Evolutionary conservation across 35 echinoderm and acorn worm species (phyloP).

Genomic region (Apostichopus californicus): DNA sequence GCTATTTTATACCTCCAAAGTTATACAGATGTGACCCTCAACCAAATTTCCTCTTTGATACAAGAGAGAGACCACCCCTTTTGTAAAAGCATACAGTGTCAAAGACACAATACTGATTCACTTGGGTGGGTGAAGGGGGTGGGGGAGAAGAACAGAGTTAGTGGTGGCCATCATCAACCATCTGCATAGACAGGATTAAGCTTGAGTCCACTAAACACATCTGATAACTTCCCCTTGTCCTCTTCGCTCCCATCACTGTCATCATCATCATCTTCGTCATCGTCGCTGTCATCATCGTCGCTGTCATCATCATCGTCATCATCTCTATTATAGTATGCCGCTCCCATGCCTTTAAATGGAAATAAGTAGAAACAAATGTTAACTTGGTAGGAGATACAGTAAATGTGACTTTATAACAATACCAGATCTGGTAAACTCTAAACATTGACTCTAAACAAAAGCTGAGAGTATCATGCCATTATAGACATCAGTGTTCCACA

Average conservation of each 20-base stretch:
- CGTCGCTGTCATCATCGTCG: background rate
- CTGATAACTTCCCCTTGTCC: conserved; percentile 46
- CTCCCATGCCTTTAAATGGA: background rate
- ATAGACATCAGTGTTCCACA: background rate
- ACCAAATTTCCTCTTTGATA: too few relatives aligned
- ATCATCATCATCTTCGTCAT: background rate
- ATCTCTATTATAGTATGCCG: background rate
- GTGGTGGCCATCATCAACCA: background rate
- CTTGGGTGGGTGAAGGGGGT: too few relatives aligned
- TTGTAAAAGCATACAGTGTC: too few relatives aligned
- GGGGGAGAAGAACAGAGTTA: background rate
- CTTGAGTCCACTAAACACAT: conserved; percentile 35
- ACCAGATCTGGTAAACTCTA: too few relatives aligned
- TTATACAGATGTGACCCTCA: too few relatives aligned
- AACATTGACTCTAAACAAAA: background rate
- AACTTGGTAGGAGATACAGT: background rate
- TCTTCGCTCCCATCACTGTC: conserved; percentile 56
- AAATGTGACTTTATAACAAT: background rate
- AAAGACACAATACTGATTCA: too few relatives aligned
- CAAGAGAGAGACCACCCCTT: too few relatives aligned
- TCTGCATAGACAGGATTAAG: conserved; percentile 30
- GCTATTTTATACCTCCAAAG: too few relatives aligned
- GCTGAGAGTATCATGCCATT: background rate
- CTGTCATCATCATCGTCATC: conserved; percentile 74
- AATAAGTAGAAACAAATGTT: background rate